Percentiles rank a stretch among this genome's conserved stretches.
Evolutionary conservation across 35 echinoderm and acorn worm genomes (phyloP).

Genomic region (Diadema setosum): DNA sequence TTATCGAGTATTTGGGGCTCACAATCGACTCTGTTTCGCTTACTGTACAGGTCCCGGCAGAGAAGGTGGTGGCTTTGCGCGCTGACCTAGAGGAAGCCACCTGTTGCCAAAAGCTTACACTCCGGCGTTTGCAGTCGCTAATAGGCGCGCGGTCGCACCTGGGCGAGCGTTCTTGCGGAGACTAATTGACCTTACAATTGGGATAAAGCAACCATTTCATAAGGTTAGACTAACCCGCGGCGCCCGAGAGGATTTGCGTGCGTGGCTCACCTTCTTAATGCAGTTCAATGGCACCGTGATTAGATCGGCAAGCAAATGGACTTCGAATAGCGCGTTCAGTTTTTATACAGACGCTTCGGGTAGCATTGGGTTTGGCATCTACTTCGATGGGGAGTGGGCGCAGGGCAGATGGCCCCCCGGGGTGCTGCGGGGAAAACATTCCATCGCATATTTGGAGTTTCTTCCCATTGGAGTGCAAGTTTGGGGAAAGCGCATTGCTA

Average conservation of each 20-base stretch:
- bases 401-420: neutral
- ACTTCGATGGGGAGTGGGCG: constrained; percentile 8
- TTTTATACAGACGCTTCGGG: constrained; percentile 21
- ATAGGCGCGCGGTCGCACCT: constrained; percentile 13
- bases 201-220: neutral
- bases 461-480: constrained; percentile 22
- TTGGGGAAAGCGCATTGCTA: neutral
- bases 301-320: neutral
- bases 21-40: constrained; percentile 14
- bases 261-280: neutral
- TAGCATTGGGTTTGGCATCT: constrained; percentile 18
- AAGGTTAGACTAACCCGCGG: neutral
- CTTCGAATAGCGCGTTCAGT: neutral
- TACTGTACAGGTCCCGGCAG: too few relatives aligned
- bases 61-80: too few relatives aligned
- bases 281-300: neutral
- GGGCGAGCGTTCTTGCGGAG: constrained; percentile 8
- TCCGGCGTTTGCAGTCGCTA: constrained; percentile 9
- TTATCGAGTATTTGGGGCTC: neutral
- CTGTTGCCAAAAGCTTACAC: neutral
- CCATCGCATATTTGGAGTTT: constrained; percentile 29
- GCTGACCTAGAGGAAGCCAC: too few relatives aligned
- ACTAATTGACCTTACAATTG: neutral
- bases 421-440: neutral
- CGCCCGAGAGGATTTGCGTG: neutral